Conservation (phyloP, 2,113 vertebrate species). For the Poicephalus gulielmi region DNA sequence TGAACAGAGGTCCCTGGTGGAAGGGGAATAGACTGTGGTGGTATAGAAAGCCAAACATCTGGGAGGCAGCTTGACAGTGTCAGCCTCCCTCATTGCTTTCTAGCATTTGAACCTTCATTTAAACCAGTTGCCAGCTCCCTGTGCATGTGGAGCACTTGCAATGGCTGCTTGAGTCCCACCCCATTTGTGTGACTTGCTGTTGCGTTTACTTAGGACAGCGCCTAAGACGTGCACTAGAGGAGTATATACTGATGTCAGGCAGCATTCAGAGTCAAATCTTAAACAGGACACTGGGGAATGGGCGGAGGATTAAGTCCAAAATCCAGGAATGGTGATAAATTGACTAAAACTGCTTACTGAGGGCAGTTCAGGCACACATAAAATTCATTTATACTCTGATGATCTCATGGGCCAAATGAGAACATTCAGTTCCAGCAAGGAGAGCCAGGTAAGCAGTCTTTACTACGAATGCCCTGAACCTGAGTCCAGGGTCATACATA, state of each 20-base stretch:
- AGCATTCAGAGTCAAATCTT: background rate
- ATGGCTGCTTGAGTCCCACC: background rate
- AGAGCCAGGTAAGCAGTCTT: background rate
- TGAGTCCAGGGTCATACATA: background rate
- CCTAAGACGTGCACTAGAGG: background rate
- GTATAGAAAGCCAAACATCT: constrained; percentile 55
- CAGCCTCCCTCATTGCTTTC: background rate
- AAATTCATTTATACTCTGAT: background rate
- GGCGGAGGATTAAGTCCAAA: background rate
- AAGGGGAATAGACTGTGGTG: background rate
- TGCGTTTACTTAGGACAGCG: background rate
- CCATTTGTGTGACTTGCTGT: background rate
- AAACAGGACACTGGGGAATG: background rate
- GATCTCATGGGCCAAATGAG: background rate
- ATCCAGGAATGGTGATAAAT: background rate
- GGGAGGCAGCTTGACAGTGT: constrained; percentile 13
- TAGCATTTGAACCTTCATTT: background rate
- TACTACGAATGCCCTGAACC: background rate
- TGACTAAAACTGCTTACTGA: background rate
- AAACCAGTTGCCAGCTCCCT: background rate
- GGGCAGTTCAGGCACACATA: background rate
- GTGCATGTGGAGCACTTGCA: background rate
- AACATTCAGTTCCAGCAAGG: background rate
- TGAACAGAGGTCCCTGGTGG: background rate
- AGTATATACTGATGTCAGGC: background rate